These are phyloP conservation scores for Buphagus erythrorhynchus DNA, from an alignment of 2,797 vertebrate species.

Conservation along the genomic window DNA sequence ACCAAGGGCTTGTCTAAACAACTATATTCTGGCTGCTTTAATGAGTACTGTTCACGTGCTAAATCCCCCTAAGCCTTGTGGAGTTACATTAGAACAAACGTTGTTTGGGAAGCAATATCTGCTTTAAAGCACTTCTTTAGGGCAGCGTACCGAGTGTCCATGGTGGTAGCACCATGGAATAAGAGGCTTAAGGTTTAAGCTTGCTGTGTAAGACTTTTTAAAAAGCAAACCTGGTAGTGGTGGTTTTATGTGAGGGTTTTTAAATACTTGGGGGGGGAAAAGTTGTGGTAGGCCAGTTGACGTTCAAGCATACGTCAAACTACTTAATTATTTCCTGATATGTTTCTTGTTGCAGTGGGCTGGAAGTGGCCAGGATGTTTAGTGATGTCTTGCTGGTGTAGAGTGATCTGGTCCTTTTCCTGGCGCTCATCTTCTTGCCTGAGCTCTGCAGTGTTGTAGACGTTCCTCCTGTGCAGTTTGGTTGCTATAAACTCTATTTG, in stretches of 20 bases:
- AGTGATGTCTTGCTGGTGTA: background rate
- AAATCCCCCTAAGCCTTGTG: background rate
- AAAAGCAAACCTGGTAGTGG: background rate
- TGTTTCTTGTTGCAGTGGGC: background rate
- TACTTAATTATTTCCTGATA: conserved; percentile 16
- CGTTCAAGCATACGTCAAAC: background rate
- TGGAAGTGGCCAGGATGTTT: background rate
- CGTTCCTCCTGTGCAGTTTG: background rate
- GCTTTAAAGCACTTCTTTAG: background rate
- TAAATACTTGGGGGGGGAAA: background rate
- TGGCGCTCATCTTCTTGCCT: background rate
- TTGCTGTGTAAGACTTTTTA: background rate
- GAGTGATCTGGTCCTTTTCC: background rate
- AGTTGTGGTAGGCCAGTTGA: background rate
- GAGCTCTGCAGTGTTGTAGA: background rate
- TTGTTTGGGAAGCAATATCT: background rate
- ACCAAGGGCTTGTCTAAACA: conserved; percentile 38
- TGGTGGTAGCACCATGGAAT: accelerated
- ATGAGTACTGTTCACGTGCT: background rate
- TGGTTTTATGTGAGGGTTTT: background rate
- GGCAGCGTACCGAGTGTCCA: background rate
- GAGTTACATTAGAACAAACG: background rate
- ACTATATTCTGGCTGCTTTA: background rate
- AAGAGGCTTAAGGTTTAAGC: background rate
- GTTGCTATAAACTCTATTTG: background rate